phyloP scores from a whole-genome alignment of 2,888 invertebrate genomes.

The Lycia hirtaria region DNA sequence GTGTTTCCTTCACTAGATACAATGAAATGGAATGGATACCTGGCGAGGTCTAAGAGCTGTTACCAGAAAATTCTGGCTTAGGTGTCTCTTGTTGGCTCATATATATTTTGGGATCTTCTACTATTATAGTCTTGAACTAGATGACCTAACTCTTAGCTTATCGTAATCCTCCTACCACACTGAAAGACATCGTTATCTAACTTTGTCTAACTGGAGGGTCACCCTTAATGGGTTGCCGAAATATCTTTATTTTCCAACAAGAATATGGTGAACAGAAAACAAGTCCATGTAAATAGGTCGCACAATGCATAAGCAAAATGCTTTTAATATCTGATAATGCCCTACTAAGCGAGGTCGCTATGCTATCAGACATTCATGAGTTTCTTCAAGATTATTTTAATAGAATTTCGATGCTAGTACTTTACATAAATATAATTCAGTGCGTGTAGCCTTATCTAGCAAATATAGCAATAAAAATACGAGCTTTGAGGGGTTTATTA shows the following conservation, averaged over 20 bases:
- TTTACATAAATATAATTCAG: conserved; percentile 27
- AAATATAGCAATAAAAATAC: conserved; percentile 19
- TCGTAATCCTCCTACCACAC: no score
- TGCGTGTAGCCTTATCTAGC: conserved; percentile 19
- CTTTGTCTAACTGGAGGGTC: no score
- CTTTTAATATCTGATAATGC: conserved; percentile 32
- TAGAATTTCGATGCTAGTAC: conserved; percentile 26
- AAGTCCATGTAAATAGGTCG: conserved; percentile 20
- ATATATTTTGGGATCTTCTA: no score
- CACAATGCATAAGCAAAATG: conserved; percentile 22
- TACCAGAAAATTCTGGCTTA: no score
- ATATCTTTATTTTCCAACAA: conserved; percentile 14
- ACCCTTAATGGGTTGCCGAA: no score
- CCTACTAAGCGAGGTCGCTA: conserved; percentile 28
- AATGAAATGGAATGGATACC: no score
- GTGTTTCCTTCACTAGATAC: no score
- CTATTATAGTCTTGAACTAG: no score
- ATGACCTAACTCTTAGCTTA: no score
- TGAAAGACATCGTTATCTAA: no score
- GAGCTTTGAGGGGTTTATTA: conserved; percentile 13
- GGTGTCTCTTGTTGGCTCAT: no score
- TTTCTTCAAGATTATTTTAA: conserved; percentile 35
- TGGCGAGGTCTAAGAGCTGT: no score
- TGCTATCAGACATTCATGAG: conserved; percentile 39
- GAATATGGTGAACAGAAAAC: conserved; percentile 23